phyloP scores from a whole-genome alignment of 2,113 vertebrate species.

The Symphodus melops region DNA sequence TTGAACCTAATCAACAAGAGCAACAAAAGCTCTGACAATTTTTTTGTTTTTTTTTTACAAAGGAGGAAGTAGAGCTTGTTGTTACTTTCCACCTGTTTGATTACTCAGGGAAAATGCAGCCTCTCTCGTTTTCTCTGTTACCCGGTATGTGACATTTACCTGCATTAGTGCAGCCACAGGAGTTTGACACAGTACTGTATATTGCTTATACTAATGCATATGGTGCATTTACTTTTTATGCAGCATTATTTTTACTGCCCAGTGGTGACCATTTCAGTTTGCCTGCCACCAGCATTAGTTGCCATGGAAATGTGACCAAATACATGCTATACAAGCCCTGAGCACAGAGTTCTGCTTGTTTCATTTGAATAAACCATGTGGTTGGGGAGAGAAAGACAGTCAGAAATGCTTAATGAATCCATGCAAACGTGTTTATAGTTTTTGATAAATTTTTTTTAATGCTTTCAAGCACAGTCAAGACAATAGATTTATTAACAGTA shows the following conservation, averaged over 20 bases:
- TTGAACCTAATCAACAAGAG: background rate
- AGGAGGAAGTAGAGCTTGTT: background rate
- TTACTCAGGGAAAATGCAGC: background rate
- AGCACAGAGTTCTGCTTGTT: slow-evolving; percentile 46
- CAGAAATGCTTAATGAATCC: background rate
- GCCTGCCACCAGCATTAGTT: slow-evolving; percentile 33
- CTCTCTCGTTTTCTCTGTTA: slow-evolving; percentile 3
- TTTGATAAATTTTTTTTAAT: background rate
- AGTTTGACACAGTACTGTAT: background rate
- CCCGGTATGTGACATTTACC: background rate
- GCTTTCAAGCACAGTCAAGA: background rate
- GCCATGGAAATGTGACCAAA: slow-evolving; percentile 44
- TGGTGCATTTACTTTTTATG: background rate
- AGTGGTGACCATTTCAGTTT: slow-evolving; percentile 17
- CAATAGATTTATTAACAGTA: background rate
- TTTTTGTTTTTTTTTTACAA: no score
- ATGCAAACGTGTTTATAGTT: background rate
- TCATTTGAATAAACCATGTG: slow-evolving; percentile 33
- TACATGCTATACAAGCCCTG: slow-evolving; percentile 26
- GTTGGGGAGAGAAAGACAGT: slow-evolving; percentile 9
- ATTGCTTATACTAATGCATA: background rate
- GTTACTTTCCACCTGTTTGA: no score
- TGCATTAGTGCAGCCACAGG: background rate
- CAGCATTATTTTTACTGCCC: slow-evolving; percentile 6
- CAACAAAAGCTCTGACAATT: slow-evolving; percentile 2